Evolutionary conservation across 2,113 vertebrate genomes (phyloP).

Genomic region (Laticauda colubrina): DNA sequence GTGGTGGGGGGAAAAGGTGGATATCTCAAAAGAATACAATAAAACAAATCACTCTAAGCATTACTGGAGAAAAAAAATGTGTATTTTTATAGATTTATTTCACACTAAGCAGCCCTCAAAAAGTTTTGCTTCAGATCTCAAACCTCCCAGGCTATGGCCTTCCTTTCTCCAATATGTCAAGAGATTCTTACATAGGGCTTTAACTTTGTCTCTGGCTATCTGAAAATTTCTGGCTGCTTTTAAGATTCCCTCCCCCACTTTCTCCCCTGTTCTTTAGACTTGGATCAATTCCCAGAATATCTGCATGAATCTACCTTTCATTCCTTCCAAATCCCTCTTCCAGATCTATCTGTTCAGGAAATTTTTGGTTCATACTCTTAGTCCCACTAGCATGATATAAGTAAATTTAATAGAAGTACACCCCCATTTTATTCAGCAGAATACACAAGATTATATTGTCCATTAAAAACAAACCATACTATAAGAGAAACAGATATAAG

Average conservation of each 20-base stretch:
- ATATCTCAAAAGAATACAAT: not conserved
- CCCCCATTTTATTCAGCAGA: not conserved
- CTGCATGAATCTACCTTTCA: not conserved
- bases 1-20: not conserved
- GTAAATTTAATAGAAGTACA: not conserved
- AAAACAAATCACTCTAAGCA: not conserved
- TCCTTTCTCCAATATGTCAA: not conserved
- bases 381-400: not conserved
- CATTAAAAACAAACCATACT: not conserved
- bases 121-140: not conserved
- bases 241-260: not conserved
- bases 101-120: not conserved
- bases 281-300: not conserved
- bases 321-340: not conserved
- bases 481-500: not conserved
- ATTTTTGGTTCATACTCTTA: not conserved
- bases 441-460: not conserved
- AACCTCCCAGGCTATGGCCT: not conserved
- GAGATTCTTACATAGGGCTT: not conserved
- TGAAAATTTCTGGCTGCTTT: not conserved
- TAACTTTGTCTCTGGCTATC: not conserved
- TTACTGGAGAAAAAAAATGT: not conserved
- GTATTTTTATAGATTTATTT: not conserved
- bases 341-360: not conserved
- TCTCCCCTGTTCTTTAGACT: not conserved